Conservation (phyloP, 2,113 vertebrate species). For the Dromas ardeola region DNA sequence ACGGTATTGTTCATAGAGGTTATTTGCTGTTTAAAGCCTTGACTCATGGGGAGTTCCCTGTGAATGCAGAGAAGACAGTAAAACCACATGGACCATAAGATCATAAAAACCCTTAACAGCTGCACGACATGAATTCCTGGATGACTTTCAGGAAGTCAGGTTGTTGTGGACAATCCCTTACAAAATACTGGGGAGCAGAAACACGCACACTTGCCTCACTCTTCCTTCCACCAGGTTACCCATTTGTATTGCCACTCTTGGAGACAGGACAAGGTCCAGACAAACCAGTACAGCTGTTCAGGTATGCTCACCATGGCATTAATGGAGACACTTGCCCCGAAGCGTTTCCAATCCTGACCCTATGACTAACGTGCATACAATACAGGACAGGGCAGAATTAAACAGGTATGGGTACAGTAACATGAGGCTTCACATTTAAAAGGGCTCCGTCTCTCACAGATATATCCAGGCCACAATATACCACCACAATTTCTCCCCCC, state of each 20-base stretch:
- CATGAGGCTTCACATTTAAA: not conserved
- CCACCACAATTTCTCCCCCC: not conserved
- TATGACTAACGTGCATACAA: not conserved
- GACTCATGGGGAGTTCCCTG: not conserved
- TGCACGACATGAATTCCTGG: not conserved
- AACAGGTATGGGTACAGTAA: not conserved
- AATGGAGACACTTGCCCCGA: not conserved
- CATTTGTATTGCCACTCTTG: not conserved
- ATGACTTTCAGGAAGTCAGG: not conserved
- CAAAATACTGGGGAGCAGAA: not conserved
- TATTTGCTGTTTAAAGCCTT: not conserved
- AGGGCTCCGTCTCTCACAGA: not conserved
- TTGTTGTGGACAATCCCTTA: not conserved
- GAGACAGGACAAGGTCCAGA: not conserved
- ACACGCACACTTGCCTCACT: accelerated
- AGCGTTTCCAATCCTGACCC: not conserved
- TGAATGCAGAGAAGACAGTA: not conserved
- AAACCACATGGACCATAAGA: not conserved
- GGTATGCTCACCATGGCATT: not conserved
- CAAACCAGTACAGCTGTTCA: not conserved
- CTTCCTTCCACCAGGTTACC: not conserved
- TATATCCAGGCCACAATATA: not conserved
- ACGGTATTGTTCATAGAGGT: not conserved
- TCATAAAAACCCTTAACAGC: not conserved
- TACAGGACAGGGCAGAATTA: not conserved